Base-by-base conservation (phyloP, 1,140 invertebrate genomes). In the Zaprionus tsacasi region DNA sequence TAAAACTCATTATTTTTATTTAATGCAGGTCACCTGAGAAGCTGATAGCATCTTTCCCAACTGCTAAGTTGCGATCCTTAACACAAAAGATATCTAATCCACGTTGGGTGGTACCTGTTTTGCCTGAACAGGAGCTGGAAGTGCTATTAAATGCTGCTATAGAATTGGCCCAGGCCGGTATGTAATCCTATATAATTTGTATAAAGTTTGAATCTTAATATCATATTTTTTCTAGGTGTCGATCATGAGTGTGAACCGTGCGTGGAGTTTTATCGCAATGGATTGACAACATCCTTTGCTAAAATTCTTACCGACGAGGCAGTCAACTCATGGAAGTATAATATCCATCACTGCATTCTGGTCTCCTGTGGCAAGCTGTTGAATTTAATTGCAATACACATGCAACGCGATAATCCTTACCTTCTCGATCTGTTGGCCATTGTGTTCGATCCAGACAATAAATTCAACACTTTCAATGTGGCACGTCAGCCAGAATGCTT, bases 261-360 rank as follows among this genome's bases (percentile, higher is more conserved):
- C 93, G 98, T 99, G 92, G 94, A 98, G 82, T 99, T 99, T 94
- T 99, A 98, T 93, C 95, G 97, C 81, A 98, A 99, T 93, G 98
- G 98, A 17, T 94, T 99, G 54, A 98, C 97, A 72, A 96, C 98
- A 76, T 99, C 98, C 54, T 99, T 99, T 93, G 98, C 97, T 15
- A 99, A 99, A 94, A 98, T 99, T 92, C 94, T 99, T 81, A 99
- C 98, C n/a, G 98, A 99, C 93, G 98, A 99, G 93, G 98, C 98
- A 55, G 98, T 99, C 38, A 98, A 96, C 89, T 98, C 97, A 89
- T 99, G 98, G 98, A 99, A 99, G 93, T 95, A 96, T 91, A 99
- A 99, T 93, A 99, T 99, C 89, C 98, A 99, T 93, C 96, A 96
- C 93, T 99, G 97, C 93, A 99, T 99, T 81, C 95, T 98, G 87